Conservation (phyloP, 2,113 vertebrate species). For the Sisor rabdophorus region DNA sequence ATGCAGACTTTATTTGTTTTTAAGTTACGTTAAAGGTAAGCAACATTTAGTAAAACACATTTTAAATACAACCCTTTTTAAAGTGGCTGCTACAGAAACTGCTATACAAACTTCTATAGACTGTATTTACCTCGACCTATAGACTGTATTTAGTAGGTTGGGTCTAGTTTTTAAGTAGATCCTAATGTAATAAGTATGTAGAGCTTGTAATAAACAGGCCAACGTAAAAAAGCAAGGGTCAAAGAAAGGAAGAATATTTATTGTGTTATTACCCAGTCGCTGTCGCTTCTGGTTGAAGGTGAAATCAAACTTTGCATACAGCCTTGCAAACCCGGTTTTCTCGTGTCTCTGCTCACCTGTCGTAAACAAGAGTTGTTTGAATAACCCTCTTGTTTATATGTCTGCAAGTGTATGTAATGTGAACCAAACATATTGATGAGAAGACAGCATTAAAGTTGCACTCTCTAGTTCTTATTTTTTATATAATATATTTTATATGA, state of each 20-base stretch:
- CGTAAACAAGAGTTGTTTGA: constrained; percentile 47
- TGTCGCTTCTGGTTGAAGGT: constrained; percentile 47
- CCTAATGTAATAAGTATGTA: constrained; percentile 10
- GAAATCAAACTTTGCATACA: constrained; percentile 56
- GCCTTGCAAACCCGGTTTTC: constrained; percentile 52
- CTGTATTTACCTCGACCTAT: neutral
- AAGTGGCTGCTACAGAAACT: neutral
- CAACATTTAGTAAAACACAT: neutral
- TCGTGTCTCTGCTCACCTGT: constrained; percentile 27
- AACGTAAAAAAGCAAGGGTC: constrained; percentile 53
- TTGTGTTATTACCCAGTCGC: constrained; percentile 46
- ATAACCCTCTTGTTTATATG: constrained; percentile 59
- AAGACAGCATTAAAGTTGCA: constrained; percentile 27
- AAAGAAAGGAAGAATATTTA: constrained; percentile 52
- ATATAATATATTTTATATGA: too few relatives aligned
- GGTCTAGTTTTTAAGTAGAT: neutral
- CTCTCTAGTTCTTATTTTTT: too few relatives aligned
- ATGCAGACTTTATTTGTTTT: neutral
- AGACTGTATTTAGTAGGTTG: neutral
- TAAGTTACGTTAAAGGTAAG: neutral
- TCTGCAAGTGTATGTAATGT: constrained; percentile 29
- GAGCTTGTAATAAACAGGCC: constrained; percentile 2
- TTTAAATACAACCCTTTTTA: neutral
- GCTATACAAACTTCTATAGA: neutral
- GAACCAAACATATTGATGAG: constrained; percentile 41